Percentiles rank a stretch among this genome's conserved stretches.
Evolutionary conservation across 2,113 vertebrate genomes (phyloP).

Genomic region (Dinomys branickii): DNA sequence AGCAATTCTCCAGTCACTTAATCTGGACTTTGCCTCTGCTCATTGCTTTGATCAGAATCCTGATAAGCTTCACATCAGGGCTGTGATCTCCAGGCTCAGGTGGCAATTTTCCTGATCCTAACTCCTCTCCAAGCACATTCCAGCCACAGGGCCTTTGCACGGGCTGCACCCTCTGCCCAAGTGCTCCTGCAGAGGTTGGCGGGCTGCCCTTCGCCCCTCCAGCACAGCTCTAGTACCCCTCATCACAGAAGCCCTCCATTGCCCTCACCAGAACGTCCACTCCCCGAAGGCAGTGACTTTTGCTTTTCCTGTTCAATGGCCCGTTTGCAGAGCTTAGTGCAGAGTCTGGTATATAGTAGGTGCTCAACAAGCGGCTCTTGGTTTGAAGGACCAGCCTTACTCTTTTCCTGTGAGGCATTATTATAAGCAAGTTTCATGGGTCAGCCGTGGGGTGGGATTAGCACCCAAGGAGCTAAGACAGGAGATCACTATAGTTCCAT

Average conservation of each 20-base stretch:
- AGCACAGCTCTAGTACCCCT: neutral
- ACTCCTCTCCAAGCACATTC: neutral
- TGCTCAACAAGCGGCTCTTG: neutral
- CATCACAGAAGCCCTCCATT: neutral
- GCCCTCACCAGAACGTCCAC: neutral
- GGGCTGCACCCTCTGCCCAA: neutral
- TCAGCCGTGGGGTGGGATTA: neutral
- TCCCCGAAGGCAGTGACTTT: neutral
- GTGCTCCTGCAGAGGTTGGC: neutral
- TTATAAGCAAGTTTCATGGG: neutral
- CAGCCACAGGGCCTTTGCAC: neutral
- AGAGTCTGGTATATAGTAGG: neutral
- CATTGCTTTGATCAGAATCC: neutral
- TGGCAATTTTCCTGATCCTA: neutral
- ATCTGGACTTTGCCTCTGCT: neutral
- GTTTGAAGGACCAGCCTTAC: neutral
- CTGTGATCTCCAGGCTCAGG: neutral
- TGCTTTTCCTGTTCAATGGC: neutral
- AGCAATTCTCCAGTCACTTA: neutral
- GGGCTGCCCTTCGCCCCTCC: neutral
- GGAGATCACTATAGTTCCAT: neutral
- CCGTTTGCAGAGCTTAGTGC: too few species aligned
- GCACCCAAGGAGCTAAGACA: neutral
- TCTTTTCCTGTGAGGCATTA: neutral
- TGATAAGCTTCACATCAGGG: neutral